A percentile compares a stretch with the other conserved stretches of the same genome.
Evolutionary conservation across 2,888 invertebrate species (phyloP).

Genomic region (Papilio elwesi): DNA sequence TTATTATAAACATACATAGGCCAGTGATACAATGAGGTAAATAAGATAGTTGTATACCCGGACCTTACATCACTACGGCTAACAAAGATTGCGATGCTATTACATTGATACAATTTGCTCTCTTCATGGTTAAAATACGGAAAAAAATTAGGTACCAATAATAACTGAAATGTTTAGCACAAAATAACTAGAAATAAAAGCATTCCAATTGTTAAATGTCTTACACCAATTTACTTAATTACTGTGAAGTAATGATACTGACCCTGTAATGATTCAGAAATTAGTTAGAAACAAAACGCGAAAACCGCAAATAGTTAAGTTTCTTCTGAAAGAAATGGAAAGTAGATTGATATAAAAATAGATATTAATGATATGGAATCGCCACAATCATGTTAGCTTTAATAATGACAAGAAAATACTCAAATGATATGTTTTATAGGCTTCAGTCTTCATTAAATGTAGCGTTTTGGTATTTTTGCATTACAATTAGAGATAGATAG

Average conservation of each 20-base stretch:
- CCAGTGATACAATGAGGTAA: background rate
- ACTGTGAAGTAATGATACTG: background rate
- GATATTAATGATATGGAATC: constrained; percentile 37
- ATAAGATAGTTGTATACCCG: too few relatives aligned
- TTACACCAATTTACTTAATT: constrained; percentile 27
- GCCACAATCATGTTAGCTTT: constrained; percentile 37
- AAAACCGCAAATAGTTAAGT: constrained; percentile 25
- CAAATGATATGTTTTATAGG: constrained; percentile 69
- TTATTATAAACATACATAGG: background rate
- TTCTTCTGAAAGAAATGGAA: constrained; percentile 25
- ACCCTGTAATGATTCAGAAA: constrained; percentile 36
- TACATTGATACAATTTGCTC: background rate
- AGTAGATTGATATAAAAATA: constrained; percentile 42
- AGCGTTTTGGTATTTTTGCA: constrained; percentile 52
- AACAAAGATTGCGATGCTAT: constrained; percentile 7
- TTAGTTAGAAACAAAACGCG: constrained; percentile 20
- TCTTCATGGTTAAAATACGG: constrained; percentile 10
- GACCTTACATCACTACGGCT: too few relatives aligned
- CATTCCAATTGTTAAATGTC: constrained; percentile 1
- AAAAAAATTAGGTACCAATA: background rate
- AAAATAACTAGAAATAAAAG: constrained; percentile 9
- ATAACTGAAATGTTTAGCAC: constrained; percentile 4
- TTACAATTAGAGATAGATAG: constrained; percentile 40
- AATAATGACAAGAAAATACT: constrained; percentile 54
- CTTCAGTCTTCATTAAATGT: constrained; percentile 71